phyloP scores from a whole-genome alignment of 1,140 invertebrate species.

The Drosophila sechellia region DNA sequence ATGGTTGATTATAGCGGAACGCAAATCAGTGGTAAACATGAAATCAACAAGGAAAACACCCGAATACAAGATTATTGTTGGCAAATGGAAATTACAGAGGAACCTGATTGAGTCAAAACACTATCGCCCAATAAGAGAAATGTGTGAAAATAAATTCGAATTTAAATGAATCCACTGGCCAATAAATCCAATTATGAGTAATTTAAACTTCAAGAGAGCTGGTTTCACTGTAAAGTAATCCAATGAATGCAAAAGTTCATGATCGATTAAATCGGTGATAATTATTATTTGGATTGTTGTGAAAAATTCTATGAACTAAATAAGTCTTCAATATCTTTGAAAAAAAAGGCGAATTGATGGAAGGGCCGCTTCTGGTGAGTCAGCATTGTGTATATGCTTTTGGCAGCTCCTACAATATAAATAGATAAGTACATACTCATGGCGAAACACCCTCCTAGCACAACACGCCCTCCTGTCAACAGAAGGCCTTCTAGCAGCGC shows the following conservation, averaged over 20 bases:
- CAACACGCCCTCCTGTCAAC: slow-evolving; percentile 45
- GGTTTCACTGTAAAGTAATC: neutral
- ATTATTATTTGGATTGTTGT: neutral
- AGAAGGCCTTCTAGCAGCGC: slow-evolving; percentile 9
- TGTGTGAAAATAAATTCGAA: neutral
- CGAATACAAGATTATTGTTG: neutral
- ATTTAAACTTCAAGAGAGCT: neutral
- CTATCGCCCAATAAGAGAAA: neutral
- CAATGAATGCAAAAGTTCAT: neutral
- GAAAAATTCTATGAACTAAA: neutral
- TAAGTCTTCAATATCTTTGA: neutral
- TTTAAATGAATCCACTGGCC: neutral
- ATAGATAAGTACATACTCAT: slow-evolving; percentile 53
- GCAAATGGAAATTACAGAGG: neutral
- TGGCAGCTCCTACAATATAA: slow-evolving; percentile 42
- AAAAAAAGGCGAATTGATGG: slow-evolving; percentile 13
- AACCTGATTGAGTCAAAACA: neutral
- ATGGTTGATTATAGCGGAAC: neutral
- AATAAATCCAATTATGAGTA: neutral
- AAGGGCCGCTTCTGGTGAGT: slow-evolving; percentile 37
- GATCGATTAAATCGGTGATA: neutral
- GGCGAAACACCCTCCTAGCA: slow-evolving; percentile 35
- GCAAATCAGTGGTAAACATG: slow-evolving; percentile 1
- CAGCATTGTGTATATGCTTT: slow-evolving; percentile 43
- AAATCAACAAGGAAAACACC: neutral